Evolutionary conservation across 1,140 invertebrate genomes (phyloP).

Genomic region (Aphelinus atriplicis): DNA sequence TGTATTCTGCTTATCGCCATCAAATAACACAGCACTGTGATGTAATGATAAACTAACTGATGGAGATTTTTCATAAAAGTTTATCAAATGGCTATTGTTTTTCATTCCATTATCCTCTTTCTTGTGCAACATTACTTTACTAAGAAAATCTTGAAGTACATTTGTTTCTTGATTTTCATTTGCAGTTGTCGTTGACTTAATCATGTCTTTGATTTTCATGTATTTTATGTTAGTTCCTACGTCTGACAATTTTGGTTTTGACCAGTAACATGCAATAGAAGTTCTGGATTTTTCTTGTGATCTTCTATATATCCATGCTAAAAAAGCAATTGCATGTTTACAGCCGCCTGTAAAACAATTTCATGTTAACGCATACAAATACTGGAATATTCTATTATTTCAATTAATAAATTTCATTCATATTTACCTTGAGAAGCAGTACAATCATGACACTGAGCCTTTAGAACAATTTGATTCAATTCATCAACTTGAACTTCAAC

Average conservation of each 20-base stretch:
- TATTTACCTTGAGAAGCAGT: conserved; percentile 36
- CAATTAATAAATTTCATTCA: too few species aligned
- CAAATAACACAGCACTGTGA: not conserved
- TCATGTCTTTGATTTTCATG: not conserved
- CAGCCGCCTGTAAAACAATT: conserved; percentile 43
- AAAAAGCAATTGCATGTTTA: conserved; percentile 55
- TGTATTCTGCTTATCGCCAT: not conserved
- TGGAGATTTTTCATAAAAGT: conserved; percentile 11
- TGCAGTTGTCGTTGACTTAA: too few species aligned
- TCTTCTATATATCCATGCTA: conserved; percentile 57
- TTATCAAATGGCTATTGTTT: conserved; percentile 14
- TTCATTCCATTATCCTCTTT: not conserved
- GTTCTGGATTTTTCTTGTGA: conserved; percentile 53
- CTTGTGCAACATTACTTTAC: not conserved
- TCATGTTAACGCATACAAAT: not conserved
- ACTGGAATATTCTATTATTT: too few species aligned
- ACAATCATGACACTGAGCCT: conserved; percentile 46
- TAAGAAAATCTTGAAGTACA: not conserved
- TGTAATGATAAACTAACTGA: not conserved
- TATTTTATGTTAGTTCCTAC: conserved; percentile 22
- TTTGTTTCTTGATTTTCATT: not conserved
- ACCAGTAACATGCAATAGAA: conserved; percentile 54
- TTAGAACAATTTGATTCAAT: conserved; percentile 38
- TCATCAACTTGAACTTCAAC: conserved; percentile 44
- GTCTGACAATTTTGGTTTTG: conserved; percentile 44